Percentiles rank a stretch among this genome's conserved stretches.
Evolutionary conservation across 2,113 vertebrate species (phyloP).

Genomic region (Tinamus guttatus): DNA sequence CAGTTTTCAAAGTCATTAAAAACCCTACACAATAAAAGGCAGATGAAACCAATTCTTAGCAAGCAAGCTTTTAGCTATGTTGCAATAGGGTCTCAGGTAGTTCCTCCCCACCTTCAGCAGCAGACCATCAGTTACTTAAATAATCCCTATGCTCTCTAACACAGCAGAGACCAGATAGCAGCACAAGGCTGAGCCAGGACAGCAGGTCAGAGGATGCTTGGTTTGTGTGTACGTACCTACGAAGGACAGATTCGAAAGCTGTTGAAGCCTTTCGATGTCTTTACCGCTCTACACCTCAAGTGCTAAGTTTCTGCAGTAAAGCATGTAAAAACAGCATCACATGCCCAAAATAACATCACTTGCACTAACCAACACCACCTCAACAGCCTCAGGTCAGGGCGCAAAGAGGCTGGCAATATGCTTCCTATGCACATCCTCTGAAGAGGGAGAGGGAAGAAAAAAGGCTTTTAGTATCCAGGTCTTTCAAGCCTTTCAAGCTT

Average conservation of each 20-base stretch:
- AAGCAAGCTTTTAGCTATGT: neutral
- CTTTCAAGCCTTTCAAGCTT: constrained; percentile 48
- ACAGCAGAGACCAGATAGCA: neutral
- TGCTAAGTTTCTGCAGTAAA: neutral
- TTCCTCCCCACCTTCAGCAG: neutral
- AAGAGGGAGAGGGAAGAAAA: neutral
- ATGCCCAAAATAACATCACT: neutral
- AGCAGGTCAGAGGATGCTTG: neutral
- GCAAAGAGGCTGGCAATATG: neutral
- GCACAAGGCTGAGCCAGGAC: neutral
- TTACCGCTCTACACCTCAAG: neutral
- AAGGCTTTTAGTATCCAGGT: neutral
- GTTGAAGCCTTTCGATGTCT: neutral
- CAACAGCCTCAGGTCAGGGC: neutral
- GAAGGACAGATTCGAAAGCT: neutral
- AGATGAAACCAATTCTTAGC: neutral
- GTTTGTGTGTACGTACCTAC: neutral
- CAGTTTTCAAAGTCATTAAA: neutral
- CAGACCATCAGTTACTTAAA: neutral
- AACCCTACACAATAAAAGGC: neutral
- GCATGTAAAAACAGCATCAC: neutral
- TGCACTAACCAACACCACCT: neutral
- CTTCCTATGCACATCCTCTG: neutral
- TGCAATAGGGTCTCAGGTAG: neutral
- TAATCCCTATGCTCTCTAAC: neutral